Evolutionary conservation across 35 echinoderm and acorn worm genomes (phyloP), one percentile per base, ranked within the genome.

Genomic region (Amphiura filiformis): DNA sequence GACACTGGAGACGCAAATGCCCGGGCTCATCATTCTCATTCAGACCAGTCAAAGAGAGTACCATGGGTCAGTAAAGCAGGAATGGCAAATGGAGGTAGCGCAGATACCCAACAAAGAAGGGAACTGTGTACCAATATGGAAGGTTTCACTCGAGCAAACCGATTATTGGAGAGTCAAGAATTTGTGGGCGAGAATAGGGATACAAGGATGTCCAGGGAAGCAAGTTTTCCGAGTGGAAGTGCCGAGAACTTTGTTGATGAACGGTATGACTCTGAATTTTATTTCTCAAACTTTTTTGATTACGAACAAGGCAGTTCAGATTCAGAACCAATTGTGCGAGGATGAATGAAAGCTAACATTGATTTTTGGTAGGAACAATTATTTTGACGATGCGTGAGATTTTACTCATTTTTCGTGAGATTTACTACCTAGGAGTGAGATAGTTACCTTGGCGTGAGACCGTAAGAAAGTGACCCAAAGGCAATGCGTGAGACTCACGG

Each of bases 251-350:
- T 11, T 11, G 7, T 52, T 52, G 20, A 52, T 52, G 7, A 52
- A 11, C 44, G 7, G 44, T 11, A 52, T n/a, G n/a, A n/a, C n/a
- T n/a, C n/a, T n/a, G n/a, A n/a, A n/a, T n/a, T n/a, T n/a, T n/a
- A n/a, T n/a, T n/a, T n/a, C n/a, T n/a, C n/a, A 52, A 85, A 65
- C 32, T 85, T 52, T 32, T 85, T 65, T 85, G 83, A 85, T 2
- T 85, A 85, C 65, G 83, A 85, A 56, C 83, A 85, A 84, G 82
- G 82, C 34, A 33, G 30, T n/a, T n/a, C n/a, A n/a, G n/a, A n/a
- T 37, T 56, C 82, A 30, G 42, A 84, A 33, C 82, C 82, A 28
- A 61, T 84, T 44, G 82, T 84, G 28, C 37, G 42, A 31, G 84
- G 86, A 39, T 39, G 86, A 47, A 34, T 88, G 35, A 88, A 80